Evolutionary conservation across 2,113 vertebrate genomes (phyloP), one percentile per base, ranked within the genome.

Genomic region (Clupea harengus): DNA sequence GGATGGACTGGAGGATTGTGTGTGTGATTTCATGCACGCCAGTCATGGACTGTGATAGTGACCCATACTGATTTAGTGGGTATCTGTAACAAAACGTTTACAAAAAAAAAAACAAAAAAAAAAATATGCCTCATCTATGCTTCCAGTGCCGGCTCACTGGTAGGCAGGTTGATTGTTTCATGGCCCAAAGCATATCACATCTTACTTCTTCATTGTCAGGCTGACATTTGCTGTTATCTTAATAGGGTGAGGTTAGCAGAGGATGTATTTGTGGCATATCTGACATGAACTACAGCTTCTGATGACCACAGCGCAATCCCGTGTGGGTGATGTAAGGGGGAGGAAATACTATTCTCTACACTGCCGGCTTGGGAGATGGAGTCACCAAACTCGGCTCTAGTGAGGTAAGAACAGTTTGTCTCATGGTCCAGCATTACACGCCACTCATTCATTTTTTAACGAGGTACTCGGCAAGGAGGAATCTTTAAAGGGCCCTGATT

Each of bases 281-380:
- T 28, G 52, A 6, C n/a, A 81, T 50, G 82, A 72, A 83, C 85
- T 86, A 82, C 28, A 32, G 67, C 28, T 13, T 11, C 28, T 75
- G 25, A 32, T 75, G 25, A 75, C 25, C 32, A 39, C 25, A 39
- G 28, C 32, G 10, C 10, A 28, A 75, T 32, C 67, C 39, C 13
- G 32, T 20, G 28, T 28, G 64, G 64, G 25, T 75, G 67, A 75
- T 75, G 67, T 75, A 75, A 75, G 67, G 0, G 11, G 67, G 8
- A 39, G 28, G 67, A 13, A 75, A 75, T 75, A 75, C 67, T 32
- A 32, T 28, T 3, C 28, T 75, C 28, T 32, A 67, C 10, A 39
- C 67, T 8, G 60, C 22, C 60, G 8, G 60, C 18, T 4, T 22
- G n/a, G n/a, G 60, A 67, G 18, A 83, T 83, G 25, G 49, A 83